Conservation (phyloP, 2,113 vertebrate species). For the Tetrax tetrax region DNA sequence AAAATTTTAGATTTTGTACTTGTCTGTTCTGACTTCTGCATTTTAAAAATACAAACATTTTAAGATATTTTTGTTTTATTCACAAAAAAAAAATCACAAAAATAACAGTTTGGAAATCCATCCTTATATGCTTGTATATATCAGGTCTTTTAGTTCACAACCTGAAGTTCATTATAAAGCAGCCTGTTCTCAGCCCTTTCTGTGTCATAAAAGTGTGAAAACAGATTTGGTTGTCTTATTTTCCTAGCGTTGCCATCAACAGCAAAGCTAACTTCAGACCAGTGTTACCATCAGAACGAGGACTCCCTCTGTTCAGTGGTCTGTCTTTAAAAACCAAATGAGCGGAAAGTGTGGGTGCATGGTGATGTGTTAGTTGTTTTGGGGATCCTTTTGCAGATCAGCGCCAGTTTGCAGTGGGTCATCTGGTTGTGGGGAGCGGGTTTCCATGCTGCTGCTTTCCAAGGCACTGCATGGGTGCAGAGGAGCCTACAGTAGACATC, state of each 20-base stretch:
- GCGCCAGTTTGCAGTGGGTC: neutral
- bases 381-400: neutral
- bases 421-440: rapidly evolving
- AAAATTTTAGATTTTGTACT: neutral
- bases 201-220: neutral
- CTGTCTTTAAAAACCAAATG: neutral
- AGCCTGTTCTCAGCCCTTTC: neutral
- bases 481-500: rapidly evolving
- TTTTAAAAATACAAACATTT: neutral
- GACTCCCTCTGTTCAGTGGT: neutral
- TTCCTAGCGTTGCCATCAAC: neutral
- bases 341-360: neutral
- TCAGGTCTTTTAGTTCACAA: neutral
- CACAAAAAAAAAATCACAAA: neutral
- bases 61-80: neutral
- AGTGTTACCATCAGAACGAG: neutral
- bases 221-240: neutral
- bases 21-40: neutral
- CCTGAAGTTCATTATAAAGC: neutral
- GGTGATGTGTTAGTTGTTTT: rapidly evolving
- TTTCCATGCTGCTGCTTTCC: neutral
- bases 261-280: neutral
- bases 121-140: neutral
- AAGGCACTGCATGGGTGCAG: too few species aligned
- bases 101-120: neutral